Evolutionary conservation across 2,888 invertebrate species (phyloP).

Genomic region (Troilus luridus): DNA sequence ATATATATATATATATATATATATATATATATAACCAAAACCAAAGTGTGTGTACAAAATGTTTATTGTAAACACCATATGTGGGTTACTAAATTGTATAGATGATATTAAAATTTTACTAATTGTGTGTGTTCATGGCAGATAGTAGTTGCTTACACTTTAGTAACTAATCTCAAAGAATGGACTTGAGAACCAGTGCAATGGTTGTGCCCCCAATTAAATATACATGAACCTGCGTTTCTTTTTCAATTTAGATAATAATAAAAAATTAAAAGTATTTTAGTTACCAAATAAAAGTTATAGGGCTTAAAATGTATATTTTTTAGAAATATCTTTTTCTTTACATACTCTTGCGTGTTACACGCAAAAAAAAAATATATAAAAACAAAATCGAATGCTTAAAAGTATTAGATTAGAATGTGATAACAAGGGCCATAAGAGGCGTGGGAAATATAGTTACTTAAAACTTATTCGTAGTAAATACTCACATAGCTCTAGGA

Average conservation of each 20-base stretch:
- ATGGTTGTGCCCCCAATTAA: slow-evolving; percentile 58
- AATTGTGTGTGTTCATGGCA: slow-evolving; percentile 60
- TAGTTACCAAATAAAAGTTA: slow-evolving; percentile 56
- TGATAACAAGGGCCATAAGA: slow-evolving; percentile 64
- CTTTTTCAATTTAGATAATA: slow-evolving; percentile 60
- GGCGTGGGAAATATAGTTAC: slow-evolving; percentile 61
- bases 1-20: background rate
- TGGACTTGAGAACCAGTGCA: slow-evolving; percentile 58
- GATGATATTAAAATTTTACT: slow-evolving; percentile 57
- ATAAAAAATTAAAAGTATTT: slow-evolving; percentile 58
- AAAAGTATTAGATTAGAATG: slow-evolving; percentile 65
- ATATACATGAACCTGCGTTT: slow-evolving; percentile 56
- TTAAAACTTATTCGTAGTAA: slow-evolving; percentile 60
- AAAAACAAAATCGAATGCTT: slow-evolving; percentile 63
- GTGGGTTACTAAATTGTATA: slow-evolving; percentile 59
- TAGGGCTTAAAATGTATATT: slow-evolving; percentile 60
- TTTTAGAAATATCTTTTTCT: slow-evolving; percentile 60
- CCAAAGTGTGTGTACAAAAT: slow-evolving; percentile 59
- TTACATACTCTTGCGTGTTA: slow-evolving; percentile 59
- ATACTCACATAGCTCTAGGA: slow-evolving; percentile 61
- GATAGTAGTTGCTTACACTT: slow-evolving; percentile 57
- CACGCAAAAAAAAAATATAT: slow-evolving; percentile 61
- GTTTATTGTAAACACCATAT: slow-evolving; percentile 58
- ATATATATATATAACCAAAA: background rate
- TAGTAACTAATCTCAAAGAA: slow-evolving; percentile 56